Conservation (phyloP, 1,140 invertebrate species). For the Pantala flavescens region DNA sequence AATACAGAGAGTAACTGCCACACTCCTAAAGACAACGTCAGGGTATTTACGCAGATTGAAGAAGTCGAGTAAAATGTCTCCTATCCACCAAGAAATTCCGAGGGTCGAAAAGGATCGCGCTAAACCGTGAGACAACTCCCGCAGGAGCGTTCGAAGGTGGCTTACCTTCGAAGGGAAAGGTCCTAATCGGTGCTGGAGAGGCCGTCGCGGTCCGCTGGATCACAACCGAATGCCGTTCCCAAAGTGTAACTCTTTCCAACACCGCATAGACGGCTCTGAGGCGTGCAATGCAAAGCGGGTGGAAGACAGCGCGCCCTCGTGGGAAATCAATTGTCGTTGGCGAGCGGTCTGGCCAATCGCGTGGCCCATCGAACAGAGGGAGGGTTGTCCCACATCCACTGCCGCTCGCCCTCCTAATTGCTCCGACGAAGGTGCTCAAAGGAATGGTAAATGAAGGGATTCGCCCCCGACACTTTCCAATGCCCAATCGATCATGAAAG, state of each 20-base stretch:
- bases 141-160: not conserved
- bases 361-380: not conserved
- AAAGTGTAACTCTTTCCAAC: not conserved
- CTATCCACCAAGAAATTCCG: too few relatives aligned
- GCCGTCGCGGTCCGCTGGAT: not conserved
- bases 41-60: too few relatives aligned
- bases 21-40: too few relatives aligned
- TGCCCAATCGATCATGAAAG: not conserved
- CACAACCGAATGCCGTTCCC: not conserved
- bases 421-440: not conserved
- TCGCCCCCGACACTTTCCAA: not conserved
- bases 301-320: not conserved
- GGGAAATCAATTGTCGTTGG: not conserved
- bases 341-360: not conserved
- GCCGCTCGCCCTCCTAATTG: not conserved
- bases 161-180: not conserved
- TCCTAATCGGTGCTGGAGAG: not conserved
- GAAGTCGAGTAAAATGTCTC: too few relatives aligned
- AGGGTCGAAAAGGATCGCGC: too few relatives aligned
- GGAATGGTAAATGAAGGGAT: not conserved
- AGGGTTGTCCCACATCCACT: not conserved
- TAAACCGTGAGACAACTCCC: not conserved
- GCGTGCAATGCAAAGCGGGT: not conserved
- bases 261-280: conserved; percentile 2
- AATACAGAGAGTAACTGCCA: too few relatives aligned